phyloP scores from a whole-genome alignment of 2,888 invertebrate genomes.

The Capitulum mitella region DNA sequence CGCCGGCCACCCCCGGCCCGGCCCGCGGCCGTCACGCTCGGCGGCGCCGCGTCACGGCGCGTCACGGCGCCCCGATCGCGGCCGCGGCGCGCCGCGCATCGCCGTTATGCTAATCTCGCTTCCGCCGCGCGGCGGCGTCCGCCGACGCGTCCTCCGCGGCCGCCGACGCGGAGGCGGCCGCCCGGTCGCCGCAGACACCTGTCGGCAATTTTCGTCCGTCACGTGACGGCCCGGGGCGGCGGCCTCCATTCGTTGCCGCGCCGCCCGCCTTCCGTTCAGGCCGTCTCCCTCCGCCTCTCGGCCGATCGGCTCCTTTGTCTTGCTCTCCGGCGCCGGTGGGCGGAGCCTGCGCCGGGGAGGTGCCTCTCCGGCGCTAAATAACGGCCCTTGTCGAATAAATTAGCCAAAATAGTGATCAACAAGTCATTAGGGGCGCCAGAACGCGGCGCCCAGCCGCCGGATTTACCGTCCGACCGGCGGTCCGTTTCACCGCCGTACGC shows the following conservation, averaged over 20 bases:
- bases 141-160: too few relatives aligned
- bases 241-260: not conserved
- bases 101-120: not conserved
- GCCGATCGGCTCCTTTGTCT: slow-evolving; percentile 1
- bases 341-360: not conserved
- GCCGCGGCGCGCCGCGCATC: not conserved
- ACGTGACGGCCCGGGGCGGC: too few relatives aligned
- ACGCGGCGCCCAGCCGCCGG: not conserved
- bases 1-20: not conserved
- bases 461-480: too few relatives aligned
- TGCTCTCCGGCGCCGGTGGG: not conserved
- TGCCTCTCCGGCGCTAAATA: slow-evolving; percentile 2
- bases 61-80: not conserved
- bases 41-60: not conserved
- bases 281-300: not conserved
- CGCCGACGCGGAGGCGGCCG: too few relatives aligned
- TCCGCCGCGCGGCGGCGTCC: not conserved
- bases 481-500: not conserved
- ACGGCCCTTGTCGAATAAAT: slow-evolving; percentile 5
- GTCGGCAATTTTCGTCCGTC: too few relatives aligned
- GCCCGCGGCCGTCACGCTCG: not conserved
- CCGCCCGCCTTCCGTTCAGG: not conserved
- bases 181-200: too few relatives aligned
- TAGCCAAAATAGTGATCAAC: slow-evolving; percentile 19
- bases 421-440: slow-evolving; percentile 11